phyloP scores from a whole-genome alignment of 2,113 vertebrate species.

The Gallinago paraguaiae region DNA sequence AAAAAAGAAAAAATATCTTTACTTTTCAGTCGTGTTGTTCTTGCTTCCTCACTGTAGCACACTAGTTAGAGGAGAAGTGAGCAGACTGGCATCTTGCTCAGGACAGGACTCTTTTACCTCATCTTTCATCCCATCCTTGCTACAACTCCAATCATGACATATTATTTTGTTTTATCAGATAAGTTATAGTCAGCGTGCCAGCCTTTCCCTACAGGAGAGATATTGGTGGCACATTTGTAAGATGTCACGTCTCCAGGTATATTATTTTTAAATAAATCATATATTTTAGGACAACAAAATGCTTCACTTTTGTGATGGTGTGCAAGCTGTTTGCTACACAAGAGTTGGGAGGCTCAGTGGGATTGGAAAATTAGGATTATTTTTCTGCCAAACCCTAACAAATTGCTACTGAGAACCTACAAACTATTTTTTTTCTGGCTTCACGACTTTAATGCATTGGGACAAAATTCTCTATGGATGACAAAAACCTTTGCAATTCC shows the following conservation, averaged over 20 bases:
- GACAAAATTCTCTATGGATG: background rate
- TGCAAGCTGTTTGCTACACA: background rate
- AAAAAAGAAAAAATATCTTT: background rate
- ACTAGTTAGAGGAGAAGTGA: background rate
- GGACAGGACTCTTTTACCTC: background rate
- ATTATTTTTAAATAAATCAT: background rate
- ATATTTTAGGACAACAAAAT: background rate
- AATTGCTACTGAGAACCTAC: background rate
- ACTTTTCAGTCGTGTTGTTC: background rate
- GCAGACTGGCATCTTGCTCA: background rate
- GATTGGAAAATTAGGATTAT: background rate
- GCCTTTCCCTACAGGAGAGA: background rate
- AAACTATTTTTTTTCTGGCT: background rate
- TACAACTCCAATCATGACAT: background rate
- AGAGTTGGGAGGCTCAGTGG: background rate
- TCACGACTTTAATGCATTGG: background rate
- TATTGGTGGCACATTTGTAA: background rate
- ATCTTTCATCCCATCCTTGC: background rate
- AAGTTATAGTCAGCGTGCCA: background rate
- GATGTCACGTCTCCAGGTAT: background rate
- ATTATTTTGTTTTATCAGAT: background rate
- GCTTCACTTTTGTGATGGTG: background rate
- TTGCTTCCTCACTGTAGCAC: background rate
- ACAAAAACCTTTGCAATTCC: background rate
- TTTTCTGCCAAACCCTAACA: background rate